These are phyloP conservation scores for Hyles euphorbiae DNA, from an alignment of 1,140 invertebrate species.

Conservation along the genomic window DNA sequence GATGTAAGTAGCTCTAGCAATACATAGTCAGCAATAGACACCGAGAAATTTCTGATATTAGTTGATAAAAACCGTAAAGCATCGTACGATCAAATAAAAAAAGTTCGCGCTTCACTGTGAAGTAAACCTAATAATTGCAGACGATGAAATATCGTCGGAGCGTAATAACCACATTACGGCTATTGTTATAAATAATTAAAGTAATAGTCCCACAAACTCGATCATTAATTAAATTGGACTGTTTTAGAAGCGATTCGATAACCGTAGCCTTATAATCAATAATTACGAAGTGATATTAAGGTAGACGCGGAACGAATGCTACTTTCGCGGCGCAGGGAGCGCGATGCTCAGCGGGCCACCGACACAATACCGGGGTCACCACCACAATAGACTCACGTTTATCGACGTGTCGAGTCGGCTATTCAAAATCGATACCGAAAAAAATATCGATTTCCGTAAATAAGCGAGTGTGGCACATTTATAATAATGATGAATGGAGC, in stretches of 20 bases:
- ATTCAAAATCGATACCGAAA: conserved; percentile 68
- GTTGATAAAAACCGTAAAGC: too few relatives aligned
- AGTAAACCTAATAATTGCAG: too few relatives aligned
- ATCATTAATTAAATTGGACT: conserved; percentile 52
- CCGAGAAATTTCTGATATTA: too few relatives aligned
- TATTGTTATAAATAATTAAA: conserved; percentile 41
- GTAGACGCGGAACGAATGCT: conserved; percentile 60
- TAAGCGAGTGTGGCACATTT: conserved; percentile 74
- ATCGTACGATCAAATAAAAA: too few relatives aligned
- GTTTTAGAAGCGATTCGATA: conserved; percentile 39
- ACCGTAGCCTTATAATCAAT: conserved; percentile 68
- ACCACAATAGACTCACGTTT: conserved; percentile 67
- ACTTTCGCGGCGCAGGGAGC: conserved; percentile 36
- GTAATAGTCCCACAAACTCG: conserved; percentile 25
- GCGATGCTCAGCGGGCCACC: conserved; percentile 45
- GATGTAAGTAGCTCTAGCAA: too few relatives aligned
- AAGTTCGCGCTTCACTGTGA: too few relatives aligned
- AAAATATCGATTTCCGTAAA: conserved; percentile 76
- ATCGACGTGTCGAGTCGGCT: conserved; percentile 59
- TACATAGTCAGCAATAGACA: too few relatives aligned
- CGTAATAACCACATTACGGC: conserved; percentile 22
- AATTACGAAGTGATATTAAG: conserved; percentile 64
- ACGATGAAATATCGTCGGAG: conserved; percentile 28
- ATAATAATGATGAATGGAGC: conserved; percentile 74
- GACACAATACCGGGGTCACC: conserved; percentile 62